Base-by-base conservation (phyloP, 2,113 vertebrate species). In the Hucho hucho region DNA sequence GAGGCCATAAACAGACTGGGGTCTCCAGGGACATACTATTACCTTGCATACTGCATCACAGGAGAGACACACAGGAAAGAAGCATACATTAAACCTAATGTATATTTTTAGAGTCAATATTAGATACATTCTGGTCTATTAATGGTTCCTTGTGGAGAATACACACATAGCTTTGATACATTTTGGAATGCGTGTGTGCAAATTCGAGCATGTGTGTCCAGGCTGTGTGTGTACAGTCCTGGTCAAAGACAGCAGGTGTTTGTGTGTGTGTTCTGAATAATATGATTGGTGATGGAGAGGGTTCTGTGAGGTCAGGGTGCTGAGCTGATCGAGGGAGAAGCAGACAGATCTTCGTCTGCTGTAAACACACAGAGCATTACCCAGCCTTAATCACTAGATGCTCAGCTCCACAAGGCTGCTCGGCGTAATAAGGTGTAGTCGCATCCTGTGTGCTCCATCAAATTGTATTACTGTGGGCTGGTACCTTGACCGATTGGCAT, bases 231-330 rank as follows among this genome's bases (percentile, higher is more conserved):
- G 58, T 22, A 25, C 32, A 26, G 16, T 53, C 16, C 49, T 53
- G 16, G 12, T 18, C 4, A 53, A 14, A 53, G 12, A 53, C 16
- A 18, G 49, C 37, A 43, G 16, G 49, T 16, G 49, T 22, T n/a
- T 61, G 28, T 69, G 53, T 37, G 65, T 75, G 2, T 71, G 25
- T 46, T 9, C 61, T 26, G 63, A 72, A 67, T 67, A 58, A 74
- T 63, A 74, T 63, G 29, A 72, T 53, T 20, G 16, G 37, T 32
- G 24, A 61, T 24, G 69, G 53, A 6, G 22, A 67, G 14, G 67
- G 32, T 1, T 25, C 61, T 72, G 75, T 67, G n/a, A 43, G 69
- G 47, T 37, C 20, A 76, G 64, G 32, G 47, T 65, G 74, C 59
- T 22, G 43, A 28, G 25, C 24, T 43, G 37, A 43, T 43, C 2